Percentiles rank a stretch among this genome's conserved stretches.
Conservation (phyloP, 2,888 invertebrate genomes). For the Drosophila nigricruria region DNA sequence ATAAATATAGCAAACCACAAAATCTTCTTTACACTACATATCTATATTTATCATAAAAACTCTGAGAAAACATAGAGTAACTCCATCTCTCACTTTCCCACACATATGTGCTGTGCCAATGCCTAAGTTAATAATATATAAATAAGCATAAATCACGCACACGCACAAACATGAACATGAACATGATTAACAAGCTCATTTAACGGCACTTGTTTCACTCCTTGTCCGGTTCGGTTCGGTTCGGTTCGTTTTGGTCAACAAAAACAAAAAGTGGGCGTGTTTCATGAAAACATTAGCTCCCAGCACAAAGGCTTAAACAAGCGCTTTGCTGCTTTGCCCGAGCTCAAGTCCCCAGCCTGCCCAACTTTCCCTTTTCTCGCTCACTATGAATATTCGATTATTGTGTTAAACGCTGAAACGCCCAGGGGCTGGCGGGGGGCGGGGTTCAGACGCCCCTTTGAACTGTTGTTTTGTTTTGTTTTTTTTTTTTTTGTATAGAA, state of each 20-base stretch:
- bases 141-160: slow-evolving; percentile 78
- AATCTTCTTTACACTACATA: slow-evolving; percentile 32
- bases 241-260: slow-evolving; percentile 38
- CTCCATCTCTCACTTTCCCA: background rate
- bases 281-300: slow-evolving; percentile 31
- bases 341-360: background rate
- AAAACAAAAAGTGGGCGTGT: slow-evolving; percentile 51
- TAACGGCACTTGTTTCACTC: slow-evolving; percentile 66
- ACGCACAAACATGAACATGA: slow-evolving; percentile 66
- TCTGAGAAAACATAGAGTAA: slow-evolving; percentile 15
- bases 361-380: background rate
- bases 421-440: slow-evolving; percentile 24
- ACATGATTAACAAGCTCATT: slow-evolving; percentile 79
- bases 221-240: slow-evolving; percentile 32
- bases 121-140: slow-evolving; percentile 76
- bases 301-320: slow-evolving; percentile 60
- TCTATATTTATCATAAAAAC: slow-evolving; percentile 62
- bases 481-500: slow-evolving; percentile 22
- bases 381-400: slow-evolving; percentile 69
- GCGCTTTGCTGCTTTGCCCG: slow-evolving; percentile 13
- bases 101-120: slow-evolving; percentile 4
- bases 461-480: slow-evolving; percentile 13
- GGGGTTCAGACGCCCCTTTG: background rate
- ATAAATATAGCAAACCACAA: slow-evolving; percentile 25
- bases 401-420: slow-evolving; percentile 66